phyloP scores from a whole-genome alignment of 23 tunicate genomes.

The Trididemnum miniatum region DNA sequence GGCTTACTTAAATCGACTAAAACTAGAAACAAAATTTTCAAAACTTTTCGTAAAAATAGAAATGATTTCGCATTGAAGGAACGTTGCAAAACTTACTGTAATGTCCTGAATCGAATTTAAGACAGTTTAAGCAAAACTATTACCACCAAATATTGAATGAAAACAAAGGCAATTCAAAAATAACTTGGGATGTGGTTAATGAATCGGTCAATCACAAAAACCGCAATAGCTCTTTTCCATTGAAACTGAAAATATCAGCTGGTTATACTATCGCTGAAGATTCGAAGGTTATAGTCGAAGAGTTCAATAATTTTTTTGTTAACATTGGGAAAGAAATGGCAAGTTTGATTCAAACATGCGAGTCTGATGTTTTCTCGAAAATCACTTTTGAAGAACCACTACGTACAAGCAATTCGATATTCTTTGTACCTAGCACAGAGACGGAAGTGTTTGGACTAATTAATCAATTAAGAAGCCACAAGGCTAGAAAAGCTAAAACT shows the following conservation, averaged over 20 bases:
- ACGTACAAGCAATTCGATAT: too few relatives aligned
- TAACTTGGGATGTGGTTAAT: background rate
- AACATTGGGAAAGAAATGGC: too few relatives aligned
- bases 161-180: background rate
- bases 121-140: background rate
- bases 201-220: background rate
- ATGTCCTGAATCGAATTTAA: background rate
- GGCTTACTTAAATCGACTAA: background rate
- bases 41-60: too few relatives aligned
- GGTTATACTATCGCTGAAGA: background rate
- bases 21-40: background rate
- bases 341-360: too few relatives aligned
- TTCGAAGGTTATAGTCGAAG: background rate
- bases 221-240: background rate
- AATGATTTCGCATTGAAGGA: background rate
- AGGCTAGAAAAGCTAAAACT: too few relatives aligned
- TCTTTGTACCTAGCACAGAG: too few relatives aligned
- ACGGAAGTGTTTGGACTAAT: too few relatives aligned
- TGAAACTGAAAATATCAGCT: background rate
- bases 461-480: too few relatives aligned
- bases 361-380: too few relatives aligned
- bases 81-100: background rate
- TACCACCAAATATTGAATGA: background rate
- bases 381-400: too few relatives aligned
- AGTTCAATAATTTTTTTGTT: background rate